Evolutionary conservation across 2,888 invertebrate species (phyloP).

Genomic region (Cartodere bifasciata): DNA sequence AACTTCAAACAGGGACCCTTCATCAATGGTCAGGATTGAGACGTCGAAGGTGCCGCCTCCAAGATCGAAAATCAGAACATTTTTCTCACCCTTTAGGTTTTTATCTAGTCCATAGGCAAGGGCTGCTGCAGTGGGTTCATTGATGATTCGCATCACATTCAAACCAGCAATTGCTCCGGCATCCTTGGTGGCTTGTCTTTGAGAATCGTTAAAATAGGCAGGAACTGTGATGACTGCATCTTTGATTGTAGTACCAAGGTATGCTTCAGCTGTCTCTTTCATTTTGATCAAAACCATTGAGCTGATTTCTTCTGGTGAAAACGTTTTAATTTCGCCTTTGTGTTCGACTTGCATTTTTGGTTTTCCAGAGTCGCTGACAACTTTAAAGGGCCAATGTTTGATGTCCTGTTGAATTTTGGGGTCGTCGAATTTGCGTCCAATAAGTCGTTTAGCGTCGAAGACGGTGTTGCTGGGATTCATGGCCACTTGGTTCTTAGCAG

Average conservation of each 20-base stretch:
- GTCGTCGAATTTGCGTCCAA: conserved; percentile 68
- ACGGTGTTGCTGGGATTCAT: conserved; percentile 64
- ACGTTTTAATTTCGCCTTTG: conserved; percentile 46
- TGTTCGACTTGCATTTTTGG: conserved; percentile 56
- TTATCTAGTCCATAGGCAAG: conserved; percentile 41
- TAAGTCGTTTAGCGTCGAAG: conserved; percentile 59
- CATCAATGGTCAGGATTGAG: conserved; percentile 67
- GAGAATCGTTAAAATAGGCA: conserved; percentile 56
- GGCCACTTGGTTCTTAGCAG: conserved; percentile 58
- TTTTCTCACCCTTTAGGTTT: conserved; percentile 28
- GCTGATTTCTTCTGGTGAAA: conserved; percentile 57
- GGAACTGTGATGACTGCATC: conserved; percentile 73
- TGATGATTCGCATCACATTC: conserved; percentile 68
- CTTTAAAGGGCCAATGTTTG: conserved; percentile 75
- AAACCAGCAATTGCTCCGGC: conserved; percentile 60
- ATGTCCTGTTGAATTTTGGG: conserved; percentile 63
- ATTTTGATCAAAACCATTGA: conserved; percentile 53
- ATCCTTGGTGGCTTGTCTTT: conserved; percentile 65
- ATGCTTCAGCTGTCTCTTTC: conserved; percentile 61
- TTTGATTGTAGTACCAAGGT: conserved; percentile 48
- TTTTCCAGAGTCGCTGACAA: conserved; percentile 50
- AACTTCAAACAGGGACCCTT: conserved; percentile 63
- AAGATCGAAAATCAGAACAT: conserved; percentile 45
- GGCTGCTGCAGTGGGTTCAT: conserved; percentile 65
- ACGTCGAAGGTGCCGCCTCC: conserved; percentile 63